These are phyloP conservation scores for Chymomyza amoena DNA, from an alignment of 2,888 invertebrate species.

Conservation along the genomic window DNA sequence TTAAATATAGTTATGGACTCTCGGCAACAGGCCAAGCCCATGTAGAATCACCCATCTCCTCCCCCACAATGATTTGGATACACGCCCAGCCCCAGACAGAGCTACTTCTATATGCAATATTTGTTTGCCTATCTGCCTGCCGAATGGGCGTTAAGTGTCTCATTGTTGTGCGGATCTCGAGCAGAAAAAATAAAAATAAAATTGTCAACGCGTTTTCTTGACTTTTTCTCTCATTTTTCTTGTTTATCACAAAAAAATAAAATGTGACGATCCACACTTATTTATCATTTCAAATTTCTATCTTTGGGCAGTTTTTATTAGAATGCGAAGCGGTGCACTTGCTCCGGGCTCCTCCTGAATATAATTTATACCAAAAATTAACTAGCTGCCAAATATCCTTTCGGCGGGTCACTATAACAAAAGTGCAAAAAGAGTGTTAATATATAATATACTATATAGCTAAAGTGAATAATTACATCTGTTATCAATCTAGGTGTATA, in stretches of 20 bases:
- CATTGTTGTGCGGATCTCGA: constrained; percentile 57
- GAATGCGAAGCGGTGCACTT: constrained; percentile 57
- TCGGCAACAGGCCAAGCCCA: neutral
- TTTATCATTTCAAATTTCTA: constrained; percentile 63
- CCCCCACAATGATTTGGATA: neutral
- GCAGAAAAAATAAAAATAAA: constrained; percentile 30
- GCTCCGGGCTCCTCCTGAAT: constrained; percentile 14
- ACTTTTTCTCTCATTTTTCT: constrained; percentile 64
- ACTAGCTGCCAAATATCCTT: neutral
- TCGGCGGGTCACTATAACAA: neutral
- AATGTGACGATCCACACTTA: constrained; percentile 44
- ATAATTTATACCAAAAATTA: constrained; percentile 9
- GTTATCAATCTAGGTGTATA: neutral
- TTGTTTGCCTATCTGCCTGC: constrained; percentile 51
- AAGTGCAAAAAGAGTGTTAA: neutral
- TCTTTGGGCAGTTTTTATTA: constrained; percentile 63
- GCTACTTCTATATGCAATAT: too few species aligned
- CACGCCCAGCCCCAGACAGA: neutral
- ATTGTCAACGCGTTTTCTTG: constrained; percentile 64
- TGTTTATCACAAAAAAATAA: constrained; percentile 57
- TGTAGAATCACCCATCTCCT: too few species aligned
- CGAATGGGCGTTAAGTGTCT: constrained; percentile 66
- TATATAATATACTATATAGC: neutral
- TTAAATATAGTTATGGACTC: neutral
- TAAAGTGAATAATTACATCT: neutral